phyloP scores from a whole-genome alignment of 2,888 invertebrate species.

The Sinotaia quadrata region DNA sequence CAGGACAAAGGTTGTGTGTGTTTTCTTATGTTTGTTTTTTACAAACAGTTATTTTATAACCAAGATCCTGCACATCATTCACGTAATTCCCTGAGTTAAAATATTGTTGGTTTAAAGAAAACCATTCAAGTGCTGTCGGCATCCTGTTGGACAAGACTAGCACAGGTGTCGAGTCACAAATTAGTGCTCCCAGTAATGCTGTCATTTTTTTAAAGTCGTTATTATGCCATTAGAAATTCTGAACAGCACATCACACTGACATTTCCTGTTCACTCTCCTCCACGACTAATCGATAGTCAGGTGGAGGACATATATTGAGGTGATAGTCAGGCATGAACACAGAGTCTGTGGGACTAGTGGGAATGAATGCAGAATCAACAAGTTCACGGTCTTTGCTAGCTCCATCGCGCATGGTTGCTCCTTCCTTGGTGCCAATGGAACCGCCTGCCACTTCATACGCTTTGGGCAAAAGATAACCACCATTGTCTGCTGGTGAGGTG shows the following conservation, averaged over 20 bases:
- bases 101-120: too few species aligned
- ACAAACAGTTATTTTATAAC: too few species aligned
- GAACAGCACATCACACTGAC: constrained; percentile 29
- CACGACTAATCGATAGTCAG: constrained; percentile 60
- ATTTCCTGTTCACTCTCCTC: constrained; percentile 42
- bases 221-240: too few species aligned
- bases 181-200: too few species aligned
- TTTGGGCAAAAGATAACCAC: constrained; percentile 60
- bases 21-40: too few species aligned
- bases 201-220: too few species aligned
- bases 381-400: constrained; percentile 19
- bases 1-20: too few species aligned
- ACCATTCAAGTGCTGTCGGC: too few species aligned
- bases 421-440: background rate
- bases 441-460: constrained; percentile 2
- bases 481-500: constrained; percentile 56
- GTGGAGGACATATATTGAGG: constrained; percentile 55
- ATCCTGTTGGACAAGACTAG: too few species aligned
- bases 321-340: constrained; percentile 40
- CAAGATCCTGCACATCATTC: too few species aligned
- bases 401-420: background rate
- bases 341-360: constrained; percentile 15
- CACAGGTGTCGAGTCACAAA: too few species aligned
- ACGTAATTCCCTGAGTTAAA: too few species aligned
- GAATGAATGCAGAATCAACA: constrained; percentile 11